Evolutionary conservation across 2,888 invertebrate genomes (phyloP), one percentile per base, ranked within the genome.

Genomic region (Drosophila pseudotakahashii): DNA sequence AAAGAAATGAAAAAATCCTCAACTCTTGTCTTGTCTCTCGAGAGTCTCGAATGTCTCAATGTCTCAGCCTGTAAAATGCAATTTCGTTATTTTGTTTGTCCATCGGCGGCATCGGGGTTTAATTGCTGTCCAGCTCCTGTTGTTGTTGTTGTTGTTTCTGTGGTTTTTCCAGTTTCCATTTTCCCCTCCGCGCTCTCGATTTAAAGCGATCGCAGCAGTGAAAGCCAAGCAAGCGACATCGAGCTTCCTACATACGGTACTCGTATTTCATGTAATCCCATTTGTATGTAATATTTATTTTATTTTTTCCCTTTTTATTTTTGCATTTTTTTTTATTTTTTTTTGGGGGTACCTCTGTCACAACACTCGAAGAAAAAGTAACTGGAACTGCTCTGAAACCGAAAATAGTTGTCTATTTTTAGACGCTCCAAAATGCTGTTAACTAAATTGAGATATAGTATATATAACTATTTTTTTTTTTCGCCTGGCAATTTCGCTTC

Each of bases 11-110:
- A 37, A 32, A 58, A 48, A 58, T 19, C 13, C 7, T 34, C 19
- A 30, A 26, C 26, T 26, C 16, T 16, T 39, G 61, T 36, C 16
- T 16, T 39, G 61, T 60, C 62, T 62, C 47, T 41, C 32, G 53
- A 16, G 53, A 41, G 53, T 30, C 41, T 41, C 32, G 42, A 41
- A 41, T 32, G 53, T 54, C 41, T 67, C 64, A 59, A 50, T 60
- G 68, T 71, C 48, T 59, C 37, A 3, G 54, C 30, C 42, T 71
- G 74, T 76, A 70, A 85, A 85, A 85, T 82, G 81, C 79, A 85
- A 85, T 81, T 81, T 88, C 86, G 86, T 88, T 82, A 85, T 88
- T 88, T 85, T 50, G 88, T 69, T 64, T 77, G 71, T 72, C 57
- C 55, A 41, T 73, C 48, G 34, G 57, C 51, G 32, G 73, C 66